Percentiles rank a stretch among this genome's conserved stretches.
Evolutionary conservation across 64 coral and sea anemone species (phyloP).

Genomic region (Actinia tenebrosa): DNA sequence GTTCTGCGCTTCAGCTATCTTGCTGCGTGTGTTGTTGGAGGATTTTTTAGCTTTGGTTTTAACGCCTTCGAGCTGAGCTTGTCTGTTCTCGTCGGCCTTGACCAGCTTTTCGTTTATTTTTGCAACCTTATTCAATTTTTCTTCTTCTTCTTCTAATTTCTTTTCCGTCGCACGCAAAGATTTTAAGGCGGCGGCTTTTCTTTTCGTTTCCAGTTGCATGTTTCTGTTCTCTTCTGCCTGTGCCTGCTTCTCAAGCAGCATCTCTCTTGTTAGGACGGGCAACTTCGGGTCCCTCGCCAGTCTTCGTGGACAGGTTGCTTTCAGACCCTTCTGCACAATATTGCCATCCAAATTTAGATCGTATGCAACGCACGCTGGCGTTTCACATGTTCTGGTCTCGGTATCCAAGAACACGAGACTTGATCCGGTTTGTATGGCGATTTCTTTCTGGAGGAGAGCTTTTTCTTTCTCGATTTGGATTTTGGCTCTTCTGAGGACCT

Average conservation of each 20-base stretch:
- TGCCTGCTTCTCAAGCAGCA: neutral
- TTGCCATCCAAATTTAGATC: neutral
- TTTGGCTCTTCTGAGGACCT: neutral
- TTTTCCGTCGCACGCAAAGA: too few relatives aligned
- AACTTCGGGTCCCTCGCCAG: neutral
- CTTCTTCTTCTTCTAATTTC: too few relatives aligned
- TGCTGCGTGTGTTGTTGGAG: too few relatives aligned
- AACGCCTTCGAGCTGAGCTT: neutral
- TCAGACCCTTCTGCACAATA: too few relatives aligned
- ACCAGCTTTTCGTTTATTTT: neutral
- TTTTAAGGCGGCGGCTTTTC: too few relatives aligned
- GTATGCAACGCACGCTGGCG: neutral
- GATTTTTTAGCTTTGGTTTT: too few relatives aligned
- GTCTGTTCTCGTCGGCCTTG: neutral
- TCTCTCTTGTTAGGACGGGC: constrained; percentile 1
- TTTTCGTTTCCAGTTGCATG: too few relatives aligned
- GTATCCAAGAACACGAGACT: neutral
- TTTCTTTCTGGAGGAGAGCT: neutral
- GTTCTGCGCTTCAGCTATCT: too few relatives aligned
- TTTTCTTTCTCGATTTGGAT: neutral
- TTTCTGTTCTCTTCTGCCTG: neutral
- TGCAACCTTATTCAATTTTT: too few relatives aligned
- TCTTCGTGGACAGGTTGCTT: neutral
- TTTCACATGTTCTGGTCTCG: neutral
- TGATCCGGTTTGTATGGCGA: neutral